phyloP scores from a whole-genome alignment of 2,888 invertebrate genomes.

The Machimus rusticus region DNA sequence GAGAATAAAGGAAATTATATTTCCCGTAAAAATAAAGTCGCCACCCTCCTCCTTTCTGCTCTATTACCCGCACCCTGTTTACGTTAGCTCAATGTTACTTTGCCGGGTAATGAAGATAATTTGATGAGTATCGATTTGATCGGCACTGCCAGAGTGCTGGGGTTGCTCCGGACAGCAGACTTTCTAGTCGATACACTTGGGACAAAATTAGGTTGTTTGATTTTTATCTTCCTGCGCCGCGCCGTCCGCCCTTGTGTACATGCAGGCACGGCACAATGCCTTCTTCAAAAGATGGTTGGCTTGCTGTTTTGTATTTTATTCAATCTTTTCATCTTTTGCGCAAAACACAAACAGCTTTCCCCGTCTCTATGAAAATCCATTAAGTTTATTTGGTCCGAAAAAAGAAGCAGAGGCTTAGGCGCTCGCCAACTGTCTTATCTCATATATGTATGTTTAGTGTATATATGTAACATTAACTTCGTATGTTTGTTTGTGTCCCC shows the following conservation, averaged over 20 bases:
- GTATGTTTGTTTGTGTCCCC: neutral
- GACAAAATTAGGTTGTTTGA: slow-evolving; percentile 42
- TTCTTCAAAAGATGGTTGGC: slow-evolving; percentile 5
- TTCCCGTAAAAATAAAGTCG: slow-evolving; percentile 46
- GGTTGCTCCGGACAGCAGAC: slow-evolving; percentile 28
- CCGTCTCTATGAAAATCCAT: slow-evolving; percentile 11
- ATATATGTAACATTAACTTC: neutral
- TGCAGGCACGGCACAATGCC: slow-evolving; percentile 5
- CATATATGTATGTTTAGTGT: neutral
- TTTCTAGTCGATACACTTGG: slow-evolving; percentile 28
- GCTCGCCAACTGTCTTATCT: neutral
- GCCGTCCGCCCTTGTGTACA: neutral
- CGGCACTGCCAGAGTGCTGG: slow-evolving; percentile 35
- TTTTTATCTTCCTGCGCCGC: slow-evolving; percentile 20
- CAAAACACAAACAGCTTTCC: slow-evolving; percentile 8
- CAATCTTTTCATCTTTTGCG: slow-evolving; percentile 19
- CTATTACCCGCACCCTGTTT: slow-evolving; percentile 31
- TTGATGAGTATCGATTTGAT: slow-evolving; percentile 49
- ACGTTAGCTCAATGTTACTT: slow-evolving; percentile 8
- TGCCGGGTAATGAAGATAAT: slow-evolving; percentile 46
- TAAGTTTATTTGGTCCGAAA: slow-evolving; percentile 27
- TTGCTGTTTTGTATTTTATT: slow-evolving; percentile 30
- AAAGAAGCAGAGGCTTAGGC: neutral
- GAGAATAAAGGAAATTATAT: slow-evolving; percentile 47
- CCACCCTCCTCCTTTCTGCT: slow-evolving; percentile 1